Evolutionary conservation across 2,797 vertebrate genomes (phyloP).

Genomic region (Prionace glauca): DNA sequence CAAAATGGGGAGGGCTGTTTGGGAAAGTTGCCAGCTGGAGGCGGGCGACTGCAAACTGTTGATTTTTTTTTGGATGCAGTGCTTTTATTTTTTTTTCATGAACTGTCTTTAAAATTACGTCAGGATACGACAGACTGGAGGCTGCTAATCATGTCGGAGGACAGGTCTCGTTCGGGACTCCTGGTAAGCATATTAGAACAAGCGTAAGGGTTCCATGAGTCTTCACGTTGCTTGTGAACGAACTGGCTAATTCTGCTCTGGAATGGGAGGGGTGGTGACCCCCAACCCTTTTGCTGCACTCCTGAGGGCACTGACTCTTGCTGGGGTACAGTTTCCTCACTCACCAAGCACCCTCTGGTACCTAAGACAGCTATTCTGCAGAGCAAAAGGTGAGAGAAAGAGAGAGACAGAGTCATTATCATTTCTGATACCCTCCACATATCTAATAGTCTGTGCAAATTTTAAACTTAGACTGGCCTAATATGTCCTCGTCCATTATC

Average conservation of each 20-base stretch:
- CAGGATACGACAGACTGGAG: constrained; percentile 34
- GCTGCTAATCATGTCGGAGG: constrained; percentile 34
- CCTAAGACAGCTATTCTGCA: too few species aligned
- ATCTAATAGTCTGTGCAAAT: neutral
- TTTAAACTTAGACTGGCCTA: neutral
- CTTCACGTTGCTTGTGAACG: neutral
- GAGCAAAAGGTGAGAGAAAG: neutral
- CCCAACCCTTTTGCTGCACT: neutral
- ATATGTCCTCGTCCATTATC: neutral
- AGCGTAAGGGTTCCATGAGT: constrained; percentile 15
- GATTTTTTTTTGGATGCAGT: constrained; percentile 30
- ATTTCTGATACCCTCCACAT: neutral
- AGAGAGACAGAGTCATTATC: neutral
- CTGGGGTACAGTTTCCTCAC: neutral
- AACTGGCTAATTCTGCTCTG: neutral
- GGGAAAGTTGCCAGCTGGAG: neutral
- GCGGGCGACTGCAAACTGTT: neutral
- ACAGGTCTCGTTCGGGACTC: constrained; percentile 34
- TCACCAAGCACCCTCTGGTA: neutral
- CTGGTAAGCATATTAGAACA: constrained; percentile 34
- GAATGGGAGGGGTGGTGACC: neutral
- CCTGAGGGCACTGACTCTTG: neutral
- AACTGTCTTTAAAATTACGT: constrained; percentile 38
- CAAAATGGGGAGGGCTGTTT: neutral
- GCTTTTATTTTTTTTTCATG: constrained; percentile 36